These are phyloP conservation scores for Hemicentrotus pulcherrimus DNA, from an alignment of 35 echinoderm and acorn worm species.

Conservation along the genomic window DNA sequence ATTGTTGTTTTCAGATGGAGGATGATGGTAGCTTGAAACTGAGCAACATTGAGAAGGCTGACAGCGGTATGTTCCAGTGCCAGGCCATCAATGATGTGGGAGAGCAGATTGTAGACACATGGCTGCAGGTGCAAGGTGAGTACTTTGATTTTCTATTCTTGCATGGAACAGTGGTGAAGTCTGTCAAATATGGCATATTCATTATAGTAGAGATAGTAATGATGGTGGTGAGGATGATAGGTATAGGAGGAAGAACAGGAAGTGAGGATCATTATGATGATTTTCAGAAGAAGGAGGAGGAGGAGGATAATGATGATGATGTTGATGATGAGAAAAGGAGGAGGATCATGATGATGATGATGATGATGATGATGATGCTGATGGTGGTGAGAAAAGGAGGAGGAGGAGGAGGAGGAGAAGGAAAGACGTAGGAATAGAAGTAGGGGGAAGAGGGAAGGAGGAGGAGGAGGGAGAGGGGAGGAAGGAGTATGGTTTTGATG, in stretches of 20 bases:
- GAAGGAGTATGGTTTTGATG: background rate
- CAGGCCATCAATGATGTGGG: constrained; percentile 70
- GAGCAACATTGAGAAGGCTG: constrained; percentile 57
- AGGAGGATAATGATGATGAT: too few species aligned
- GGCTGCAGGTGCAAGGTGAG: constrained; percentile 74
- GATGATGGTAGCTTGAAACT: constrained; percentile 67
- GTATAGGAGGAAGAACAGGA: too few species aligned
- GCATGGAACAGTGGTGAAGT: background rate
- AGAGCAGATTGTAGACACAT: constrained; percentile 67
- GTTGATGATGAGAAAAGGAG: too few species aligned
- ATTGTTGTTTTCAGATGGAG: constrained; percentile 51
- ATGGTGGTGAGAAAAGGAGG: too few species aligned
- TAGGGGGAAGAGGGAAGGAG: too few species aligned
- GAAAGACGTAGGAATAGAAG: too few species aligned
- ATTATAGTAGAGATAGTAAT: background rate
- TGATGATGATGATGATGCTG: background rate
- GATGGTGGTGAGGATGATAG: background rate
- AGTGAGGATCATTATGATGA: too few species aligned
- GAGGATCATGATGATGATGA: background rate
- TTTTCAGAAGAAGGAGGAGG: too few species aligned
- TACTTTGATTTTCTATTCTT: background rate
- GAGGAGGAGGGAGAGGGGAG: too few species aligned
- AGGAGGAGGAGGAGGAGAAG: too few species aligned
- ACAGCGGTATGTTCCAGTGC: constrained; percentile 78
- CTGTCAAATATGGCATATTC: background rate